A percentile compares a stretch with the other conserved stretches of the same genome.
Conservation (phyloP, 2,113 vertebrate genomes). For the Turdus rufiventris region DNA sequence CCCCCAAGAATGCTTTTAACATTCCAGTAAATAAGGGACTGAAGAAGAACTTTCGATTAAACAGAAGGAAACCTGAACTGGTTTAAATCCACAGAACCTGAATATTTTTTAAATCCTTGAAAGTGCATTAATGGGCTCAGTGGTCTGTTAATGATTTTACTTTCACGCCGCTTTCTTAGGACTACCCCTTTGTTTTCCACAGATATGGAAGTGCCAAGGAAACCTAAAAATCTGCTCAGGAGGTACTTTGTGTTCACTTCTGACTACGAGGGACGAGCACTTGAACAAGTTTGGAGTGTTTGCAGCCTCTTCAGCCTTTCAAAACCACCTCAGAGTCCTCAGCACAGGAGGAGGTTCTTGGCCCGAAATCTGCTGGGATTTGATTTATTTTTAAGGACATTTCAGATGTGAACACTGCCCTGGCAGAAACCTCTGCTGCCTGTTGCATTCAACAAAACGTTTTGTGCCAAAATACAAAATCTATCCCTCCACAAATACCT, state of each 20-base stretch:
- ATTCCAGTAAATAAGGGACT: not conserved
- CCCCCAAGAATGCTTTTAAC: not conserved
- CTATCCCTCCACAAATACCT: not conserved
- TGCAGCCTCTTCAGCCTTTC: not conserved
- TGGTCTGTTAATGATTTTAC: not conserved
- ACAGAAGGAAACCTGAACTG: not conserved
- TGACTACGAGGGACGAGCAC: not conserved
- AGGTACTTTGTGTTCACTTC: not conserved
- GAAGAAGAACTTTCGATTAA: not conserved
- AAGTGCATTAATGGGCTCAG: not conserved
- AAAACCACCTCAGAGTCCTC: not conserved
- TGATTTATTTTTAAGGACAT: not conserved
- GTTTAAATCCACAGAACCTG: not conserved
- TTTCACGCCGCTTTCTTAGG: fast-evolving
- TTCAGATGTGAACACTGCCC: not conserved
- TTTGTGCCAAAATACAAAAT: not conserved
- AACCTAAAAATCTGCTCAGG: not conserved
- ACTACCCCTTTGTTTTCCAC: not conserved
- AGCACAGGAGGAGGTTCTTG: not conserved
- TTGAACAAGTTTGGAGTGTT: not conserved
- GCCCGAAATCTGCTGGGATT: not conserved
- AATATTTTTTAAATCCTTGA: not conserved
- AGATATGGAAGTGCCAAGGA: not conserved
- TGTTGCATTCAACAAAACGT: fast-evolving
- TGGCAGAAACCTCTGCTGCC: not conserved